Evolutionary conservation across 2,797 vertebrate species (phyloP).

Genomic region (Kryptopterus vitreolus): DNA sequence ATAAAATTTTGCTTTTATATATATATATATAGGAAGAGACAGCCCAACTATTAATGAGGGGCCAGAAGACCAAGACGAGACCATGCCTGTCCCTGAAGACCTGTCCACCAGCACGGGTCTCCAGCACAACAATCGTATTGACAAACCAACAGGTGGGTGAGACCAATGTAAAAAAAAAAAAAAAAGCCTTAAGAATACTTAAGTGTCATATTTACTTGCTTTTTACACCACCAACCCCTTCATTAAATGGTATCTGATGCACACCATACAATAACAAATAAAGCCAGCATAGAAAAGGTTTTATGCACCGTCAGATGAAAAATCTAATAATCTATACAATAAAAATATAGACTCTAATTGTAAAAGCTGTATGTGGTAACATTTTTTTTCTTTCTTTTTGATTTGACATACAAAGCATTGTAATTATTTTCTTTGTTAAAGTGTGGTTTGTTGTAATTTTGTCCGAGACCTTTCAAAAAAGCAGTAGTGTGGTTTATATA

Average conservation of each 20-base stretch:
- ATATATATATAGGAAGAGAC: conserved; percentile 83
- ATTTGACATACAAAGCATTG: background rate
- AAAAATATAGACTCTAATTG: background rate
- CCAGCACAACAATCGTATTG: conserved; percentile 85
- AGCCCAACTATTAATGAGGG: conserved; percentile 86
- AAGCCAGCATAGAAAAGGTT: background rate
- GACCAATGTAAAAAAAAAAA: conserved; percentile 16
- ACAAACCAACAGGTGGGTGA: conserved; percentile 83
- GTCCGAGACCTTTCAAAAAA: background rate
- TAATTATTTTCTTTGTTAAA: background rate
- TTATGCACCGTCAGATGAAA: background rate
- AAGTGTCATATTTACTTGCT: background rate
- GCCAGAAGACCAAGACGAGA: conserved; percentile 88
- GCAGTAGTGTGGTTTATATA: conserved; percentile 9
- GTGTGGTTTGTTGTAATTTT: background rate
- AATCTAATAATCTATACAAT: background rate
- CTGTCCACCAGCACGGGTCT: conserved; percentile 87
- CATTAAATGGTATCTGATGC: background rate
- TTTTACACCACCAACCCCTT: background rate
- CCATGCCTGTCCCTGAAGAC: conserved; percentile 97
- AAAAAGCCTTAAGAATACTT: background rate
- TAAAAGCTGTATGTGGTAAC: background rate
- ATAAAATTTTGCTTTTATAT: conserved; percentile 1
- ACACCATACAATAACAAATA: background rate
- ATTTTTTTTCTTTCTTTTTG: background rate